Conservation (phyloP, 2,888 invertebrate genomes). For the Salpingus planirostris region DNA sequence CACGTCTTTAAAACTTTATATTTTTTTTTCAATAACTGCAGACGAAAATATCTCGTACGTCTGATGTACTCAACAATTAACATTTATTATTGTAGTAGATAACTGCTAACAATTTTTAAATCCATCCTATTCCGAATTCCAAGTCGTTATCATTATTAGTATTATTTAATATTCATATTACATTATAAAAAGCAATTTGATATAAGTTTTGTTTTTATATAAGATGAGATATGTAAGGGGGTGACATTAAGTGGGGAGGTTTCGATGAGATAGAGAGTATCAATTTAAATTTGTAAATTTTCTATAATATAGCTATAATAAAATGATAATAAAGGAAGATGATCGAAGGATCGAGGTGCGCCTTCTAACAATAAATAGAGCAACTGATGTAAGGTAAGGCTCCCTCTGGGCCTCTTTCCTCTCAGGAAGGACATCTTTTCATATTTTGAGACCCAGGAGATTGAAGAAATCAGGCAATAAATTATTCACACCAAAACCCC, state of each 20-base stretch:
- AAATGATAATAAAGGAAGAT: too few relatives aligned
- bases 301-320: too few relatives aligned
- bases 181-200: slow-evolving; percentile 34
- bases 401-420: too few relatives aligned
- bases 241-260: too few relatives aligned
- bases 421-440: too few relatives aligned
- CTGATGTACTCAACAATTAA: slow-evolving; percentile 31
- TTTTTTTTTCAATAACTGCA: too few relatives aligned
- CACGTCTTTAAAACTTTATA: slow-evolving; percentile 8
- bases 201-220: slow-evolving; percentile 23
- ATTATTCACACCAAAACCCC: slow-evolving; percentile 22
- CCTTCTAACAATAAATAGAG: too few relatives aligned
- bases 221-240: slow-evolving; percentile 36
- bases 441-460: too few relatives aligned
- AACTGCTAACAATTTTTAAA: slow-evolving; percentile 30
- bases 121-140: slow-evolving; percentile 25
- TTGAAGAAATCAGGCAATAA: slow-evolving; percentile 4
- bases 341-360: too few relatives aligned
- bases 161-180: slow-evolving; percentile 16
- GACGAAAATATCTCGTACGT: slow-evolving; percentile 18
- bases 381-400: too few relatives aligned
- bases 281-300: too few relatives aligned
- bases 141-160: slow-evolving; percentile 14
- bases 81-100: slow-evolving; percentile 33
- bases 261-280: too few relatives aligned